These are phyloP conservation scores for Periophthalmus magnuspinnatus DNA, from an alignment of 2,797 vertebrate species.

Conservation along the genomic window DNA sequence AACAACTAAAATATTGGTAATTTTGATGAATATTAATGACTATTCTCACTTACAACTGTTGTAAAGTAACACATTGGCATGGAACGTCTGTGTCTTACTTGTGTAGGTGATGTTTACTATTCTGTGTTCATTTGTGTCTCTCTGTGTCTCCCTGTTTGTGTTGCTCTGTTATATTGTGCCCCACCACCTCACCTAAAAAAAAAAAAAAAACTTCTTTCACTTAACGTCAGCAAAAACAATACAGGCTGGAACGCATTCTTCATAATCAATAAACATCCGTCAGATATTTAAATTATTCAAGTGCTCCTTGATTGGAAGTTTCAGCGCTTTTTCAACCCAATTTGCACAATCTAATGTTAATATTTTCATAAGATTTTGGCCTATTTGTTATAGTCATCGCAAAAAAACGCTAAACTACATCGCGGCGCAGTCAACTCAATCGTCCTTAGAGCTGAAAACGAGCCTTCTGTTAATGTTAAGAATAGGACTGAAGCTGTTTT, in stretches of 20 bases:
- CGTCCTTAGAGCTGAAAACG: background rate
- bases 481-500: slow-evolving; percentile 8
- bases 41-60: slow-evolving; percentile 41
- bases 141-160: slow-evolving; percentile 26
- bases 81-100: slow-evolving; percentile 55
- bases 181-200: background rate
- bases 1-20: slow-evolving; percentile 30
- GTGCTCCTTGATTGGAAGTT: background rate
- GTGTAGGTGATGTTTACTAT: slow-evolving; percentile 8
- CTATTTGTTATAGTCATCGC: background rate
- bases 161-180: slow-evolving; percentile 15
- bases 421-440: background rate
- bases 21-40: slow-evolving; percentile 11
- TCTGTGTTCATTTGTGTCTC: background rate
- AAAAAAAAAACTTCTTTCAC: background rate
- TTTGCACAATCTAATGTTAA: background rate
- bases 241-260: background rate
- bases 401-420: background rate
- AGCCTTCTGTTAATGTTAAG: slow-evolving; percentile 19
- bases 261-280: slow-evolving; percentile 10
- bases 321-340: background rate
- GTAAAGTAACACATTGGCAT: slow-evolving; percentile 73
- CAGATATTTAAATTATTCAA: slow-evolving; percentile 1
- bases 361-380: background rate
- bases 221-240: slow-evolving; percentile 1